Percentiles rank a stretch among this genome's conserved stretches.
These are phyloP conservation scores for Hypolimnas misippus DNA, from an alignment of 2,888 invertebrate genomes.

Conservation along the genomic window DNA sequence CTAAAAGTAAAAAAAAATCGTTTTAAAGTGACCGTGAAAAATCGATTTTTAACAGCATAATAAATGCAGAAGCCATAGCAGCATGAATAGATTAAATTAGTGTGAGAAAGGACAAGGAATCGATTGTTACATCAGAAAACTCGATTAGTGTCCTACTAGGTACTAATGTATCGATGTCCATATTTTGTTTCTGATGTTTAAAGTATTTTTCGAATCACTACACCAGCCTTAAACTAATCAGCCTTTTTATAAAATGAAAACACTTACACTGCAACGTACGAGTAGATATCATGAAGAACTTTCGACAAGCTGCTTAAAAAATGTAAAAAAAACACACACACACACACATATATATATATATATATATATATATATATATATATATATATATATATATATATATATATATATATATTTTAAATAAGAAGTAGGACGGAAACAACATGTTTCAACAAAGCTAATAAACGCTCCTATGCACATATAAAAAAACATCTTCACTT, in stretches of 20 bases:
- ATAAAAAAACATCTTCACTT: conserved; percentile 21
- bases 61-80: conserved; percentile 29
- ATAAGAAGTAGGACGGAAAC: conserved; percentile 2
- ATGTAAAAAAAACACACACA: no score
- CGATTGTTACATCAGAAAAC: conserved; percentile 24
- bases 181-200: background rate
- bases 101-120: conserved; percentile 28
- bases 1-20: no score
- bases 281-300: no score
- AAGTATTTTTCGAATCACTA: background rate
- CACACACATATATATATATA: no score
- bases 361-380: no score
- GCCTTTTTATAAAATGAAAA: no score
- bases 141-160: conserved; percentile 25
- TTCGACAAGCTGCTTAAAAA: no score
- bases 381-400: no score
- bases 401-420: no score
- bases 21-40: background rate
- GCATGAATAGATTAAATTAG: conserved; percentile 27
- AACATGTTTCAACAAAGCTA: conserved; percentile 19
- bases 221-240: background rate
- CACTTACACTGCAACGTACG: no score
- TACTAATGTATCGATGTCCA: conserved; percentile 1
- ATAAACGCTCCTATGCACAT: conserved; percentile 32
- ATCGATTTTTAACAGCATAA: background rate